Evolutionary conservation across 2,113 vertebrate species (phyloP), one percentile per base, ranked within the genome.

Genomic region (Hypanus sabinus): DNA sequence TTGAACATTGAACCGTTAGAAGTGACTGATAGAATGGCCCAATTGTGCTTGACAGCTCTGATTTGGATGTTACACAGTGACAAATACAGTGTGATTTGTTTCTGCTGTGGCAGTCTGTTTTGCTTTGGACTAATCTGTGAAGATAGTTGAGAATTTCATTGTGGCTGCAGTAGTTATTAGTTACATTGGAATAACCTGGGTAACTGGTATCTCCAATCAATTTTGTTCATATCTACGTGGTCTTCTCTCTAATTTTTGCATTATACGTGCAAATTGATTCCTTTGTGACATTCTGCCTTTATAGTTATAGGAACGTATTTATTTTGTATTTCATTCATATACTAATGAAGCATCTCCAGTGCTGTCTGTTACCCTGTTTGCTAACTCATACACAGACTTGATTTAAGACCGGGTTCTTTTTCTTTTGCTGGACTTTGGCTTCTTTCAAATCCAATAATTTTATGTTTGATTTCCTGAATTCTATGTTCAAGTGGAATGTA

Each of bases 31-130:
- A 70, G 30, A 65, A 91, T 68, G 60, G 65, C 60, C 62, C 87
- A 71, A 46, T 70, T 38, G 90, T 38, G 90, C 36, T 27, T 36
- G 68, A 92, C 90, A 73, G 65, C 10, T 92, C 90, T 92, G 90
- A 92, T 71, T n/a, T 65, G 68, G 36, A 92, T 71, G 20, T 92
- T 24, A 27, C 11, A 38, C 20, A 46, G 33, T 71, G 68, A 92
- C 16, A 18, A 68, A 65, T 16, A 68, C 24, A 5, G 90, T 71
- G n/a, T 91, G 68, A 46, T 71, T 88, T 92, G 62, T 71, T 92
- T 71, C 90, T 73, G 33, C 68, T 71, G 22, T 71, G 20, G 46
- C 57, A 30, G 55, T 62, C 81, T 55, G 8, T 62, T 88, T 87
- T 11, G 22, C 1, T 24, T 30, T 30, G 2, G 10, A 85, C 71